Percentiles rank a stretch among this genome's conserved stretches.
Conservation (phyloP, 2,797 vertebrate genomes). For the Lithobates pipiens region DNA sequence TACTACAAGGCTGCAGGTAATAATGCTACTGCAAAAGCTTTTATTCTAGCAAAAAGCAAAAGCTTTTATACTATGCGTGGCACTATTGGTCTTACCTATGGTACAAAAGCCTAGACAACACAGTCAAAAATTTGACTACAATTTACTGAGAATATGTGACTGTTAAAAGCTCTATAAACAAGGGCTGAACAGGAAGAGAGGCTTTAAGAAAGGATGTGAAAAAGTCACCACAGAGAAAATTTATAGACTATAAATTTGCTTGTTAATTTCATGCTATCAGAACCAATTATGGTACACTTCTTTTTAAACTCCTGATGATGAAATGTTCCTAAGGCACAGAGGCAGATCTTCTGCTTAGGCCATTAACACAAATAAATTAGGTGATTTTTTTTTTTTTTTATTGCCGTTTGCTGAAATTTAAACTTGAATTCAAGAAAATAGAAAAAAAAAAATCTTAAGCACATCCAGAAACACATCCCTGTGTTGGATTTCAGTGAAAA, state of each 20-base stretch:
- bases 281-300: conserved; percentile 68
- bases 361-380: conserved; percentile 50
- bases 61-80: too few relatives aligned
- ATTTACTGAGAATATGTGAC: conserved; percentile 67
- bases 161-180: conserved; percentile 68
- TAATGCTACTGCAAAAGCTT: background rate
- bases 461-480: conserved; percentile 61
- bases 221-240: conserved; percentile 70
- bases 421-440: conserved; percentile 69
- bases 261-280: conserved; percentile 78
- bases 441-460: conserved; percentile 23
- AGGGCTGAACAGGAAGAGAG: conserved; percentile 70
- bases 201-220: conserved; percentile 68
- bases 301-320: conserved; percentile 68
- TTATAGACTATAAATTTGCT: conserved; percentile 76
- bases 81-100: background rate
- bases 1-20: background rate
- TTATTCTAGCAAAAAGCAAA: background rate
- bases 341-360: conserved; percentile 46
- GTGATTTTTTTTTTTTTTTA: conserved; percentile 66
- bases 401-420: conserved; percentile 67
- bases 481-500: conserved; percentile 70
- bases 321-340: conserved; percentile 57
- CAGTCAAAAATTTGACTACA: conserved; percentile 62
- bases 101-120: conserved; percentile 51